phyloP scores from a whole-genome alignment of 2,797 vertebrate species.

The Muscicapa comitata region DNA sequence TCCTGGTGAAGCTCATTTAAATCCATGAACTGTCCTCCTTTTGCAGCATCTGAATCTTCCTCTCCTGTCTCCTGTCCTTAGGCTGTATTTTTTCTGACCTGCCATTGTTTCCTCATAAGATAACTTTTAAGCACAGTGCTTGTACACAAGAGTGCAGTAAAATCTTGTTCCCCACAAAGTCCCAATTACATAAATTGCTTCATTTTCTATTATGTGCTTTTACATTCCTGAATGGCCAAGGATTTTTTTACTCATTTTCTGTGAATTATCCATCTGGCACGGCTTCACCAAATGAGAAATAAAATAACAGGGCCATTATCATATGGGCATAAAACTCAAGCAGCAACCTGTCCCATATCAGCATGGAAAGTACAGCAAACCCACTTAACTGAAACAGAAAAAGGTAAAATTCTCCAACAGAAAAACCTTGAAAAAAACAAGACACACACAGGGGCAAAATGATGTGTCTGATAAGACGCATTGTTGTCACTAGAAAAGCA shows the following conservation, averaged over 20 bases:
- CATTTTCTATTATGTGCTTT: neutral
- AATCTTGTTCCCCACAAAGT: neutral
- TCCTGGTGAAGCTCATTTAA: neutral
- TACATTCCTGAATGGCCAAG: neutral
- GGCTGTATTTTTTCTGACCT: neutral
- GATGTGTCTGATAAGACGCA: neutral
- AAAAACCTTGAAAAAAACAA: neutral
- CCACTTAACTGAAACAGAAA: neutral
- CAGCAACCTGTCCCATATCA: neutral
- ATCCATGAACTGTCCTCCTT: neutral
- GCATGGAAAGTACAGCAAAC: neutral
- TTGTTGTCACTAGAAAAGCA: neutral
- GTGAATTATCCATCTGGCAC: neutral
- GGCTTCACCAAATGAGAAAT: neutral
- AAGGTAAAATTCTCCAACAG: neutral
- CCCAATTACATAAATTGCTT: neutral
- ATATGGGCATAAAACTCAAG: neutral
- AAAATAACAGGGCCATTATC: neutral
- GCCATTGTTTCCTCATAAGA: neutral
- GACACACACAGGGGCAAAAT: neutral
- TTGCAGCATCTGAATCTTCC: neutral
- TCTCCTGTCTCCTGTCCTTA: neutral
- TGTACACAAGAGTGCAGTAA: neutral
- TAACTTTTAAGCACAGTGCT: neutral
- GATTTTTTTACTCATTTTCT: neutral